Conservation (phyloP, 37 sponge, comb jelly and placozoan species). For the Mnemiopsis leidyi region DNA sequence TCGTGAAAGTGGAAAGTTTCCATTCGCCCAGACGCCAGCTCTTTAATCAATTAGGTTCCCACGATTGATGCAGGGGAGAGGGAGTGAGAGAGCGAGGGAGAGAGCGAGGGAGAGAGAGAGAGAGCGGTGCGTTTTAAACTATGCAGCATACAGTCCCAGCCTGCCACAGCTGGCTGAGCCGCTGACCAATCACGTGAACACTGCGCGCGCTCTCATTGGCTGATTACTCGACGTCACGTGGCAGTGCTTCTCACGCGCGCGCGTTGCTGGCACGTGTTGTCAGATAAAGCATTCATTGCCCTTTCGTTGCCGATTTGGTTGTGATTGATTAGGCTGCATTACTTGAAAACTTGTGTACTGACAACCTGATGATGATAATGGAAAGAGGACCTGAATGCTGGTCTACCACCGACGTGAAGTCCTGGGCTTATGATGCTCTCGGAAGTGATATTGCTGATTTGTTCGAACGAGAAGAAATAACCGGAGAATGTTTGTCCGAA, state of each 20-base stretch:
- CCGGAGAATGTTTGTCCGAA: conserved; percentile 27
- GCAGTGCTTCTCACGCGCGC: conserved; percentile 42
- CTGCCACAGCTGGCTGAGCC: not conserved
- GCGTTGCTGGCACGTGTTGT: conserved; percentile 22
- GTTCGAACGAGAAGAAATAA: conserved; percentile 33
- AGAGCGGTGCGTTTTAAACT: not conserved
- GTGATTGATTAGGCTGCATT: conserved; percentile 10
- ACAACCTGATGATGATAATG: not conserved
- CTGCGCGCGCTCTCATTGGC: conserved; percentile 43
- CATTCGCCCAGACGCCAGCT: not conserved
- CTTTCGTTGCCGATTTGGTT: not conserved
- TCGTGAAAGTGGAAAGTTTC: not conserved
- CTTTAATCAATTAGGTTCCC: not conserved
- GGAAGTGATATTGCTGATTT: conserved; percentile 4
- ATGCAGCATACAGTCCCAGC: not conserved
- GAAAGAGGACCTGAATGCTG: not conserved
- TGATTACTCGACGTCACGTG: not conserved
- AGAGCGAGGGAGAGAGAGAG: conserved; percentile 6
- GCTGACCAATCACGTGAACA: not conserved
- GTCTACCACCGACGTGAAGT: not conserved
- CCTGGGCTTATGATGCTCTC: conserved; percentile 12
- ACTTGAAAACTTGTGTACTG: not conserved
- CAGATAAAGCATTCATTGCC: conserved; percentile 55
- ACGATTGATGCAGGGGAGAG: not conserved
- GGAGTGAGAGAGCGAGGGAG: conserved; percentile 18